Base-by-base conservation (phyloP, 2,797 vertebrate genomes). In the Coluber constrictor region DNA sequence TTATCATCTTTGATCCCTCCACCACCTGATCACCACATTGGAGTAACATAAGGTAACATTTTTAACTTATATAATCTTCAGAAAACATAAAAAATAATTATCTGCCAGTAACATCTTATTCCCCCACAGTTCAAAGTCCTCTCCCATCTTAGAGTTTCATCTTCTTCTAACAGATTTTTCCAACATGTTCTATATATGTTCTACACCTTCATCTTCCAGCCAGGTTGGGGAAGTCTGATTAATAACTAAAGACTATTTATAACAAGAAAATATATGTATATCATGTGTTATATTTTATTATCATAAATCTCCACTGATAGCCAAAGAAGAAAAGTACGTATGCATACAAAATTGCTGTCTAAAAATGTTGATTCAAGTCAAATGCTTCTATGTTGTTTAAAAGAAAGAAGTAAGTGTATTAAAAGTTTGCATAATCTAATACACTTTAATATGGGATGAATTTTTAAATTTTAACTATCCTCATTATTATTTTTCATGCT, bases 1-100 rank as follows among this genome's bases (percentile, higher is more conserved):
- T 27, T 43, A n/a, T 86, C 57, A 66, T 90, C 92, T 90, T 74
- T 66, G 15, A 63, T 86, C n/a, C 74, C 29, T 86, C 74, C 29
- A 86, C 74, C 88, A 90, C n/a, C 88, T 83, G 57, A 92, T 86
- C 56, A 56, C 59, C 59, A 92, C 90, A 90, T 56, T 86, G 57
- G 79, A 90, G 23, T 90, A 32, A 92, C 16, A 6, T 9, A 89
- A 83, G 20, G 29, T 56, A 57, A 83, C 70, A 4, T 86, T 90
- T 90, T 86, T 86, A 55, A 86, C 25, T 37, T 86, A 37, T 25
- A 86, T 47, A 66, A 86, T 63, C 29, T 86, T 90, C 54, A 79
- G 63, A 66, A 32, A 86, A 70, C 15, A 47, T 29, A 87, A 89
- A 70, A 70, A 29, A 55, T 56, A 25, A 61, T 47, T 87, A 6